Evolutionary conservation across 2,888 invertebrate genomes (phyloP).

Genomic region (Sericinus montela): DNA sequence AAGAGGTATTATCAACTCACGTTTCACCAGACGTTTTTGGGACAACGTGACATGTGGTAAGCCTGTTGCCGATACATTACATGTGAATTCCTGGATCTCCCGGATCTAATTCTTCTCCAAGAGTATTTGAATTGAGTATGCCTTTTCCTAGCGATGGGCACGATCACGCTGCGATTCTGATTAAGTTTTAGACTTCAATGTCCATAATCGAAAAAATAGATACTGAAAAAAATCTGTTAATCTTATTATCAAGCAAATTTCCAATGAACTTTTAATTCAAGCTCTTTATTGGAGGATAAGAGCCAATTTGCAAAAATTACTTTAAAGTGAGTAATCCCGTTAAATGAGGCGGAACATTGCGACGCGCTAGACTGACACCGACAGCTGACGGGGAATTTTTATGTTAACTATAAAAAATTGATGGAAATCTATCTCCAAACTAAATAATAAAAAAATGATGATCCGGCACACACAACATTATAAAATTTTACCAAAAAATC

Average conservation of each 20-base stretch:
- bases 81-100: no score
- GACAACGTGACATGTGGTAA: no score
- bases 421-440: neutral
- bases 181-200: no score
- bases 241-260: neutral
- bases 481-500: neutral
- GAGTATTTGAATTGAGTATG: no score
- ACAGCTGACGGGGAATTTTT: constrained; percentile 8
- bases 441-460: neutral
- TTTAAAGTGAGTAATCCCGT: constrained; percentile 9
- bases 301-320: constrained; percentile 1
- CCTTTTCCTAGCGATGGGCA: no score
- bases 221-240: no score
- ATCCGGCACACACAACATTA: neutral
- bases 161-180: no score
- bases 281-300: neutral
- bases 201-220: no score
- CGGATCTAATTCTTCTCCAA: no score
- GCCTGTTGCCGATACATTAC: no score
- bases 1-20: no score
- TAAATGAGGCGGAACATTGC: constrained; percentile 10
- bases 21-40: no score
- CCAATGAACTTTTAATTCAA: neutral
- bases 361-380: neutral
- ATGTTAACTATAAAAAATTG: constrained; percentile 10